These are phyloP conservation scores for Brachyhypopomus gauderio DNA, from an alignment of 2,113 vertebrate genomes.

Conservation along the genomic window DNA sequence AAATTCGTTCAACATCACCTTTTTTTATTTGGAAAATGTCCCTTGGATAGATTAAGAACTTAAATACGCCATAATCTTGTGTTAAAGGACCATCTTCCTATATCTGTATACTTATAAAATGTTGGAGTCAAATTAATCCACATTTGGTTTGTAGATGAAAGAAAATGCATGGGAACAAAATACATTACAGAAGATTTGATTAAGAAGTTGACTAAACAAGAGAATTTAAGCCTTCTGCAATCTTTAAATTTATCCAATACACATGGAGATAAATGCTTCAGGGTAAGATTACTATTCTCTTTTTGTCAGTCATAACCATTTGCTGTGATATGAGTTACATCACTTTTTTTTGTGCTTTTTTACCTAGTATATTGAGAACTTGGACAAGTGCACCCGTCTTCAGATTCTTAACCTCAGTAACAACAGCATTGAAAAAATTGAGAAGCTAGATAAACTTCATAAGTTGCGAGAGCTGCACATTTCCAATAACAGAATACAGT, in stretches of 20 bases:
- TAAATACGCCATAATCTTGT: background rate
- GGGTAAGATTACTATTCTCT: slow-evolving; percentile 64
- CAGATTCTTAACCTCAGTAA: slow-evolving; percentile 80
- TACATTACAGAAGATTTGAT: slow-evolving; percentile 83
- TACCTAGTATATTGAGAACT: slow-evolving; percentile 84
- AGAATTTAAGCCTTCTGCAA: slow-evolving; percentile 71
- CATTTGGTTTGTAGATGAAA: slow-evolving; percentile 65
- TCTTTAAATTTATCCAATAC: slow-evolving; percentile 81
- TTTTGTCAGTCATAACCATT: background rate
- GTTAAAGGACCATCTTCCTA: too few relatives aligned
- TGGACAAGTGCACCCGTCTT: slow-evolving; percentile 82
- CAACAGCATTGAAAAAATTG: slow-evolving; percentile 83
- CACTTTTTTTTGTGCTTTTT: background rate
- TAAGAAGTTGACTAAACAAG: slow-evolving; percentile 77
- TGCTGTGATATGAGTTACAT: background rate
- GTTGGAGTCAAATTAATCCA: background rate
- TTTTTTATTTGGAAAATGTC: too few relatives aligned
- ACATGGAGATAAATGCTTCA: slow-evolving; percentile 81
- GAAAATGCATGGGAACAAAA: slow-evolving; percentile 66
- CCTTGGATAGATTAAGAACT: background rate
- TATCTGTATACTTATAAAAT: background rate
- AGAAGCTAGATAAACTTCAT: slow-evolving; percentile 79
- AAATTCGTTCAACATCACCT: too few relatives aligned
- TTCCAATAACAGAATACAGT: slow-evolving; percentile 80
- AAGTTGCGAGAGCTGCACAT: slow-evolving; percentile 82